Percentiles rank a stretch among this genome's conserved stretches.
These are phyloP conservation scores for Leucophenga varia DNA, from an alignment of 1,140 invertebrate genomes.

Conservation along the genomic window DNA sequence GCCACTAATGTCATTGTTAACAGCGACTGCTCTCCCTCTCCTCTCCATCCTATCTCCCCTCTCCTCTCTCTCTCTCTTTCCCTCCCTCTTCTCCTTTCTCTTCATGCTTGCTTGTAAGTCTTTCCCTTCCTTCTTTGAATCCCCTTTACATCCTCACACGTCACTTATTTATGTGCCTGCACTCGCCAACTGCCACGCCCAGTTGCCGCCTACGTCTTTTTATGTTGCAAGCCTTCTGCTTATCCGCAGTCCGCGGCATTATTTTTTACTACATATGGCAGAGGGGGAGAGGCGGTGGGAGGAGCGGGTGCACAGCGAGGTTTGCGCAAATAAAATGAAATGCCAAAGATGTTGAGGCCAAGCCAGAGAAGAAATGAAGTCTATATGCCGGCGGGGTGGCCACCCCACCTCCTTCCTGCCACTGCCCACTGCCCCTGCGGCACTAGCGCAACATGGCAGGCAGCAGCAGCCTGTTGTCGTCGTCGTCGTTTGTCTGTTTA, in stretches of 20 bases:
- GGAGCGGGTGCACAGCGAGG: no score
- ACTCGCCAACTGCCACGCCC: conserved; percentile 26
- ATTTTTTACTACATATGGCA: conserved; percentile 14
- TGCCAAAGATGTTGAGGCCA: no score
- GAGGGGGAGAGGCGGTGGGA: not conserved
- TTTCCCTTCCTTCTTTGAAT: no score
- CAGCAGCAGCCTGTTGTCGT: no score
- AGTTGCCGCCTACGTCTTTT: conserved; percentile 12
- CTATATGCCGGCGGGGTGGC: no score
- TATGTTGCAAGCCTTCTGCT: conserved; percentile 15
- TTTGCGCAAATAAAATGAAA: conserved; percentile 33
- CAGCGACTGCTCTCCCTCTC: not conserved
- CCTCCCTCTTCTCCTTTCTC: conserved; percentile 18
- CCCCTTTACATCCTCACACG: conserved; percentile 17
- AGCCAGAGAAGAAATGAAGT: no score
- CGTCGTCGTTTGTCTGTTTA: no score
- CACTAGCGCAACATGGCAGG: no score
- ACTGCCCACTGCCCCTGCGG: no score
- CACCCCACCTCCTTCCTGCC: no score
- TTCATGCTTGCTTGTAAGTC: no score
- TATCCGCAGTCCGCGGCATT: conserved; percentile 26
- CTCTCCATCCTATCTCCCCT: conserved; percentile 10
- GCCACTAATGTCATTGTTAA: conserved; percentile 23
- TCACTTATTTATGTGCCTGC: conserved; percentile 38
- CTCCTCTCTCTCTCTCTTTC: conserved; percentile 9